Evolutionary conservation across 2,797 vertebrate species (phyloP).

Genomic region (Macroramphosus scolopax): DNA sequence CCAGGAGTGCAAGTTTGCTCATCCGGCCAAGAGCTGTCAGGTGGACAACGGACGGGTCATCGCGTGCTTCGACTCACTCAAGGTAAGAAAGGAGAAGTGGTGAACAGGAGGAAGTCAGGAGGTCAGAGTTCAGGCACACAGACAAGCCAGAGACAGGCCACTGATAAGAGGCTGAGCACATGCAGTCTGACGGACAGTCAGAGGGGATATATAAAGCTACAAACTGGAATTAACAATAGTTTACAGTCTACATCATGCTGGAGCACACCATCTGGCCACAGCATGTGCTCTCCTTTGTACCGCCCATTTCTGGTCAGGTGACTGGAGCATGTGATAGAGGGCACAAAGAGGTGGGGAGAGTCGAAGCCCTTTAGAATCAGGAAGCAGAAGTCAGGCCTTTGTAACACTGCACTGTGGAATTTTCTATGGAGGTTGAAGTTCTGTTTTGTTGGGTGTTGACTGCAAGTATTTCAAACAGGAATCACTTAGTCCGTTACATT

Average conservation of each 20-base stretch:
- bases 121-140: slow-evolving; percentile 8
- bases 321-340: slow-evolving; percentile 54
- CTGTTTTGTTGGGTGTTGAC: slow-evolving; percentile 33
- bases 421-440: slow-evolving; percentile 14
- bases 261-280: slow-evolving; percentile 53
- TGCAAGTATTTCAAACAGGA: slow-evolving; percentile 16
- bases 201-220: slow-evolving; percentile 16
- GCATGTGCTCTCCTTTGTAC: slow-evolving; percentile 62
- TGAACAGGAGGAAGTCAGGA: slow-evolving; percentile 10
- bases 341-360: neutral
- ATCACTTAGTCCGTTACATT: slow-evolving; percentile 15
- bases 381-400: slow-evolving; percentile 44
- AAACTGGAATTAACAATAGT: slow-evolving; percentile 30
- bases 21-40: slow-evolving; percentile 95
- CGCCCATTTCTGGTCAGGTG: slow-evolving; percentile 70
- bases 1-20: slow-evolving; percentile 97
- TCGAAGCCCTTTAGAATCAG: slow-evolving; percentile 30
- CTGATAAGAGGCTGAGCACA: slow-evolving; percentile 12
- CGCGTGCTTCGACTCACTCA: slow-evolving; percentile 98
- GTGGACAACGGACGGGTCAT: slow-evolving; percentile 99
- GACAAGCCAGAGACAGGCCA: slow-evolving; percentile 5
- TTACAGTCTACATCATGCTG: slow-evolving; percentile 24
- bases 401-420: slow-evolving; percentile 30
- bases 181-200: slow-evolving; percentile 24
- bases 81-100: slow-evolving; percentile 82